These are phyloP conservation scores for Phyto melanocephala DNA, from an alignment of 2,888 invertebrate genomes.

Conservation along the genomic window DNA sequence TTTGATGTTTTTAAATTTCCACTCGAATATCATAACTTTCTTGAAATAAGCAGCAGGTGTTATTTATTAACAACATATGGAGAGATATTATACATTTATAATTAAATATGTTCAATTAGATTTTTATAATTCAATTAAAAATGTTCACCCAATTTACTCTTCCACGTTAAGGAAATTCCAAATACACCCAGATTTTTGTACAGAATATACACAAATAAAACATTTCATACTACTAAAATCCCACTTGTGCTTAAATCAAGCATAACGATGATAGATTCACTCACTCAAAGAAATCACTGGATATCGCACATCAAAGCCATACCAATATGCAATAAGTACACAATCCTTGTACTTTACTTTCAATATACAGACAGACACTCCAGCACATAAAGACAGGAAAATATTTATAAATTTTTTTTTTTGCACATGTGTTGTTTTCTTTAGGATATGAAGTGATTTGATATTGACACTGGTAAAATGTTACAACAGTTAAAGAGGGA, in stretches of 20 bases:
- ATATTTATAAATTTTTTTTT: conserved; percentile 1
- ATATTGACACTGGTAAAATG: conserved; percentile 59
- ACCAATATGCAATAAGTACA: conserved; percentile 46
- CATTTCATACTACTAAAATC: conserved; percentile 22
- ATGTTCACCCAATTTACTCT: not conserved
- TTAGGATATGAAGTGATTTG: conserved; percentile 62
- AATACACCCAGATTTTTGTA: not conserved
- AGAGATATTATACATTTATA: too few relatives aligned
- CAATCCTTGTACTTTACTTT: conserved; percentile 66
- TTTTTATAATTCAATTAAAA: conserved; percentile 10
- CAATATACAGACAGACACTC: too few relatives aligned
- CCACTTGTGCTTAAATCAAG: conserved; percentile 60
- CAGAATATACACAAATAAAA: not conserved
- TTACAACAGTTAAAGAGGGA: too few relatives aligned
- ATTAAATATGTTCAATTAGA: too few relatives aligned
- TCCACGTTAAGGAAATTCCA: not conserved
- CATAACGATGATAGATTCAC: conserved; percentile 63
- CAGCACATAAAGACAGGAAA: not conserved
- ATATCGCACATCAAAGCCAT: conserved; percentile 75
- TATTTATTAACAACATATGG: too few relatives aligned
- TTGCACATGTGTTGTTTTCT: conserved; percentile 47
- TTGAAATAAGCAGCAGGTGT: too few relatives aligned
- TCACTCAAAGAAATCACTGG: conserved; percentile 65
- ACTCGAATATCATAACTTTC: too few relatives aligned
- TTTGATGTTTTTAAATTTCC: too few relatives aligned